phyloP scores from a whole-genome alignment of 2,113 vertebrate species.

The Chitala chitala region DNA sequence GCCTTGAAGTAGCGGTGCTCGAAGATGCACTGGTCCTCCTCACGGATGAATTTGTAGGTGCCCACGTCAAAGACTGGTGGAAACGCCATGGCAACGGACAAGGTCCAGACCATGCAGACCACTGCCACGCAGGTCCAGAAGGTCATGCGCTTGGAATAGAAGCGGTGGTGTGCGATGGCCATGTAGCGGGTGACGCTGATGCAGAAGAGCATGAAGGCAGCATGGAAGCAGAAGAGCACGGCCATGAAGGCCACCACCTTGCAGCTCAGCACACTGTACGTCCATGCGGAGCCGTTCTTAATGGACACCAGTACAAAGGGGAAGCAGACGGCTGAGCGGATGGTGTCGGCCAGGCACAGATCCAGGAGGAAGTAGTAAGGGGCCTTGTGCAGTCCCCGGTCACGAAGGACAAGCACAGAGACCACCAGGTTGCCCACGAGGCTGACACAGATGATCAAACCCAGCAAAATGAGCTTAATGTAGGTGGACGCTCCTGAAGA shows the following conservation, averaged over 20 bases:
- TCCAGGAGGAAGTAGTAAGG: constrained; percentile 90
- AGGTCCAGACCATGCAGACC: constrained; percentile 90
- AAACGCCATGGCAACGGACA: constrained; percentile 90
- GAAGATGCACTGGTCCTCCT: constrained; percentile 92
- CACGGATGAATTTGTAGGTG: constrained; percentile 88
- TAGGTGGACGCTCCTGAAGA: constrained; percentile 74
- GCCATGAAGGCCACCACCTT: constrained; percentile 92
- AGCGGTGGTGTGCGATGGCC: constrained; percentile 90
- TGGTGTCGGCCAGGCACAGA: constrained; percentile 85
- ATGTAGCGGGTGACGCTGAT: constrained; percentile 91
- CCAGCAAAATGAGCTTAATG: constrained; percentile 81
- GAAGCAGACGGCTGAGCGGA: constrained; percentile 85
- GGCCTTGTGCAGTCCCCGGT: constrained; percentile 83
- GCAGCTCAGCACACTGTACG: constrained; percentile 86
- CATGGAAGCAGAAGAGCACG: constrained; percentile 88
- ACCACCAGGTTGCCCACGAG: constrained; percentile 83
- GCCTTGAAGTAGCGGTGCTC: constrained; percentile 92
- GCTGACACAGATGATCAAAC: constrained; percentile 86
- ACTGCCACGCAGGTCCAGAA: constrained; percentile 89
- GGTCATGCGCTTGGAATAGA: constrained; percentile 91
- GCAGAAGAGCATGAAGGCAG: constrained; percentile 91
- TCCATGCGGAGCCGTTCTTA: constrained; percentile 84
- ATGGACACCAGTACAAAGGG: constrained; percentile 89
- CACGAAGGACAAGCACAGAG: constrained; percentile 80
- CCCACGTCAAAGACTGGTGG: constrained; percentile 87